Conservation (phyloP, 1,140 invertebrate species). For the Drosophila lacteicornis region DNA sequence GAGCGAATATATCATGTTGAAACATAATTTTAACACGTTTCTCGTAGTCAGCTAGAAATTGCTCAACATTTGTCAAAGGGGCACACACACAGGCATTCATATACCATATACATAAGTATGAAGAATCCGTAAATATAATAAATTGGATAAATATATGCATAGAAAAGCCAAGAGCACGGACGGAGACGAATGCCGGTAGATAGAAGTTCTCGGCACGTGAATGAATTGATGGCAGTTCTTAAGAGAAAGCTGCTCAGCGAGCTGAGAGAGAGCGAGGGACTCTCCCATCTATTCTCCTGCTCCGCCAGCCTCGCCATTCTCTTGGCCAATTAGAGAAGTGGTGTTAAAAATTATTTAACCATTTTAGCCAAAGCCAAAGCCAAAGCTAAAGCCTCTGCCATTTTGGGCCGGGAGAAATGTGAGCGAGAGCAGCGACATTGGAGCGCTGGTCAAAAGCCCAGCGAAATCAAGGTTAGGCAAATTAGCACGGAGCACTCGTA, state of each 20-base stretch:
- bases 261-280: not conserved
- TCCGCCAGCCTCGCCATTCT: not conserved
- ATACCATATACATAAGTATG: not conserved
- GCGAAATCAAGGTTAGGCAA: slow-evolving; percentile 74
- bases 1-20: slow-evolving; percentile 40
- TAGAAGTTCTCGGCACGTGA: slow-evolving; percentile 13
- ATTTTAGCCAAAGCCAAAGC: slow-evolving; percentile 45
- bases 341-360: slow-evolving; percentile 76
- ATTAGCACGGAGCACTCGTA: slow-evolving; percentile 48
- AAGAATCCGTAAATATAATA: slow-evolving; percentile 12
- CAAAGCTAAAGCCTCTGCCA: slow-evolving; percentile 32
- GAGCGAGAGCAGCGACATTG: slow-evolving; percentile 34
- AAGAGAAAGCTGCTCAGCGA: slow-evolving; percentile 5
- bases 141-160: slow-evolving; percentile 30
- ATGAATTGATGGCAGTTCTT: slow-evolving; percentile 14
- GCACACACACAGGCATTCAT: not conserved
- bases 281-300: too few relatives aligned
- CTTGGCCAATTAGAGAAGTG: slow-evolving; percentile 66
- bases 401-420: slow-evolving; percentile 63
- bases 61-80: slow-evolving; percentile 52
- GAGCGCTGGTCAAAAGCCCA: slow-evolving; percentile 35
- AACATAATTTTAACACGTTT: slow-evolving; percentile 70
- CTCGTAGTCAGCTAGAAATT: slow-evolving; percentile 48
- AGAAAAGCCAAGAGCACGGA: not conserved
- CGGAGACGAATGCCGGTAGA: not conserved